Conservation (phyloP, 2,113 vertebrate genomes). For the Petaurus breviceps region DNA sequence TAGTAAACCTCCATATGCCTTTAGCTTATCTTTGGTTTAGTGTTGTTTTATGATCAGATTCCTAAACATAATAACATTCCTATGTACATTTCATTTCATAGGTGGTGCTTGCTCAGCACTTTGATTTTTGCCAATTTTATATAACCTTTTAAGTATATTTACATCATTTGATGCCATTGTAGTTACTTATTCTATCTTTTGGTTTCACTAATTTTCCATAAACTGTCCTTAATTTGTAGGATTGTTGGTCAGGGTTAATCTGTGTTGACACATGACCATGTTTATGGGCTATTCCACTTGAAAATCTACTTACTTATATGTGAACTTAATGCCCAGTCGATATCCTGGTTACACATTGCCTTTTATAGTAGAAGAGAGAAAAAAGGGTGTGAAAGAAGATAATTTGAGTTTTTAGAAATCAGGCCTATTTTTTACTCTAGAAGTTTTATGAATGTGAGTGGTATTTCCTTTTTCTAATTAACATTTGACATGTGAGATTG, state of each 20-base stretch:
- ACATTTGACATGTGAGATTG: neutral
- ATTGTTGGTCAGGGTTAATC: neutral
- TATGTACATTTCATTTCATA: neutral
- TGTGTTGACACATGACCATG: neutral
- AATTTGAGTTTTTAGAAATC: neutral
- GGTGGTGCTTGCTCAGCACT: neutral
- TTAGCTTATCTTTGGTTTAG: neutral
- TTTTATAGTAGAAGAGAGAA: neutral
- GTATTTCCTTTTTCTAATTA: neutral
- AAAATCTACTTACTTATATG: neutral
- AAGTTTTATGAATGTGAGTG: neutral
- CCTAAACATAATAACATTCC: neutral
- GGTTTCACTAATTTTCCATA: neutral
- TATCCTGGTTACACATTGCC: neutral
- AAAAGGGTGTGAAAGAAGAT: neutral
- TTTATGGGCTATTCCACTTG: neutral
- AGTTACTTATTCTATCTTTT: neutral
- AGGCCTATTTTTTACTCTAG: neutral
- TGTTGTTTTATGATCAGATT: neutral
- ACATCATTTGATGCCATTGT: neutral
- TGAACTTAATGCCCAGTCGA: neutral
- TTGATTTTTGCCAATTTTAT: neutral
- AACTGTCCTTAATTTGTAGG: neutral
- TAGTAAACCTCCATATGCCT: neutral
- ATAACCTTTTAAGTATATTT: neutral